Evolutionary conservation across 1,140 invertebrate species (phyloP), one percentile per base, ranked within the genome.

Genomic region (Nixonia krombeini): DNA sequence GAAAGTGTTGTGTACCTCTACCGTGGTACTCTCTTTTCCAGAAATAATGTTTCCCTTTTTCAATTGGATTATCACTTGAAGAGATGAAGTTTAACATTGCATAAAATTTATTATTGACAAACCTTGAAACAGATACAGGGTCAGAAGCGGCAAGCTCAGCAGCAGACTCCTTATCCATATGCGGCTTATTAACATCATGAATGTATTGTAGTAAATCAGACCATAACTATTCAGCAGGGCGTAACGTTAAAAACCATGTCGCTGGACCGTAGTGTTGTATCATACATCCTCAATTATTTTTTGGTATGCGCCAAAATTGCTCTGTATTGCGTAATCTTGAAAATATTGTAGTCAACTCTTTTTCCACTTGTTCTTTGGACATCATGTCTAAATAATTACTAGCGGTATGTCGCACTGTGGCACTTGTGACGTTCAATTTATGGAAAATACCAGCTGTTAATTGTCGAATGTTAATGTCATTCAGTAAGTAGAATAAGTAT

Each of bases 241-340:
- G 79, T 10, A 80, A 52, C 7, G 78, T 79, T 2, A 81, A 28
- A 70, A 80, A 82, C 68, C 75, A 82, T n/a, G 72, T 80, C 8
- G 70, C 74, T n/a, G 74, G 73, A 8, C 75, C 77, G 45, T 80
- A 80, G 50, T 82, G 25, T 5, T 56, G 15, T 7, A 63, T 70
- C 73, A 79, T 79, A 33, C 71, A 77, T 6, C 47, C 33, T 8
- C 77, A 29, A 47, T 77, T 28, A 52, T 58, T 71, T 31, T 70
- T 52, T 9, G 70, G 64, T 47, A 35, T 55, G 28, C 15, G 42
- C 74, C 73, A 79, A 51, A 38, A 79, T 17, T 68, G 66, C 51
- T 72, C 53, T 12, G 72, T 71, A 41, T 76, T 75, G 25, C 70
- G 46, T 8, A 79, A 51, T 15, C 68, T 45, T 9, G 53, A 52